phyloP scores from a whole-genome alignment of 1,140 invertebrate species.

The Drosophila grimshawi region DNA sequence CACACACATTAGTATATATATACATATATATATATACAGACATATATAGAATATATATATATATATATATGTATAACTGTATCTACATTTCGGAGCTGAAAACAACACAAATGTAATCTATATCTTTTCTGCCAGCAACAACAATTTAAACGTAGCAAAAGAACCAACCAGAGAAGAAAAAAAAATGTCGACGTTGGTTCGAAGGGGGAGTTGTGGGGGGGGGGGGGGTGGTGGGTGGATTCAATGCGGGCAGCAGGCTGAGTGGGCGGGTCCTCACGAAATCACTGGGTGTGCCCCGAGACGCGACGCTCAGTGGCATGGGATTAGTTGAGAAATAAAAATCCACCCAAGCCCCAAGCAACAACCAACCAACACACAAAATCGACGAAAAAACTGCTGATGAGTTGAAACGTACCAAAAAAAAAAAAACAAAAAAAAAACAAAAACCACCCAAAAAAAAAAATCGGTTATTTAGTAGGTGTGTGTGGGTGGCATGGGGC shows the following conservation, averaged over 20 bases:
- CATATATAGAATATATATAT: slow-evolving; percentile 16
- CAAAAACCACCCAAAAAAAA: slow-evolving; percentile 9
- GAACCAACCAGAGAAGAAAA: slow-evolving; percentile 7
- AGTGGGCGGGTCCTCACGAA: slow-evolving; percentile 24
- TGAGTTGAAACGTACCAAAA: slow-evolving; percentile 49
- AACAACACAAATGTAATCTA: slow-evolving; percentile 57
- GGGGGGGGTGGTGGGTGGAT: not conserved
- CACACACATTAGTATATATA: slow-evolving; percentile 5
- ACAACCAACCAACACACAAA: slow-evolving; percentile 5
- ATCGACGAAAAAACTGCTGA: slow-evolving; percentile 48
- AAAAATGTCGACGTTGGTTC: not conserved
- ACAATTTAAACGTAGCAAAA: slow-evolving; percentile 34
- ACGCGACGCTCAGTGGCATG: slow-evolving; percentile 25
- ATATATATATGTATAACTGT: not conserved
- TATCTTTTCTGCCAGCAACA: slow-evolving; percentile 43
- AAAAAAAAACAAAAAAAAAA: slow-evolving; percentile 20
- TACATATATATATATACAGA: not conserved
- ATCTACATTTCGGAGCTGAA: slow-evolving; percentile 43
- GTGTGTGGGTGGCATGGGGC: slow-evolving; percentile 32
- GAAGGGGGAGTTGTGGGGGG: slow-evolving; percentile 6
- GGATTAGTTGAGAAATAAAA: slow-evolving; percentile 59
- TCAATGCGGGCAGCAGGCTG: too few species aligned
- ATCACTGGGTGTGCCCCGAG: slow-evolving; percentile 44
- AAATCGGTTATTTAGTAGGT: slow-evolving; percentile 55
- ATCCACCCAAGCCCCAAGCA: slow-evolving; percentile 37